Conservation (phyloP, 2,113 vertebrate genomes). For the Muntiacus reevesi region DNA sequence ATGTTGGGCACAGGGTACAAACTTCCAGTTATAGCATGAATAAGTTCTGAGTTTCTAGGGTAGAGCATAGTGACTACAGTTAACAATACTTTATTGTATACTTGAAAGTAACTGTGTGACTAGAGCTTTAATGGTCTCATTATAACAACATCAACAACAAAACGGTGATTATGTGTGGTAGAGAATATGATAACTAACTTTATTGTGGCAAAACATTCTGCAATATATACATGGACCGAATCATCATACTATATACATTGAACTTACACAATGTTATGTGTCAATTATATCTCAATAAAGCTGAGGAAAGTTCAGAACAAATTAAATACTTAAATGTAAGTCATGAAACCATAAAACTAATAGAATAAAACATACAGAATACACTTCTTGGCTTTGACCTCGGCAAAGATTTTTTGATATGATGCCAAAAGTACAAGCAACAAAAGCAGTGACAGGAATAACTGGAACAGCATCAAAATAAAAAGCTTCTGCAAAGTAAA, state of each 20-base stretch:
- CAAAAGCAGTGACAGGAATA: not conserved
- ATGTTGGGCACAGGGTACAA: not conserved
- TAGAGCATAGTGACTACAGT: not conserved
- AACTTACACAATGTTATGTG: not conserved
- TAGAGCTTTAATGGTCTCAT: not conserved
- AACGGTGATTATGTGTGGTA: not conserved
- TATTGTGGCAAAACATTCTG: not conserved
- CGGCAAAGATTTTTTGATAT: not conserved
- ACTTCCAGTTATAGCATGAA: not conserved
- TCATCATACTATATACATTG: not conserved
- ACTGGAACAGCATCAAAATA: not conserved
- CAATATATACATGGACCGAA: not conserved
- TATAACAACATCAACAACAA: not conserved
- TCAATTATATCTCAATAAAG: not conserved
- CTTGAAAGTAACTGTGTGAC: not conserved
- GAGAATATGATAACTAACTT: not conserved
- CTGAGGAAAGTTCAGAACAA: not conserved
- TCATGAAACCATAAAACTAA: not conserved
- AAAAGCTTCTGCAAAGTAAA: not conserved
- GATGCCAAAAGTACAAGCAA: not conserved
- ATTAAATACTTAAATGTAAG: not conserved
- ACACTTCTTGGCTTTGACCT: not conserved
- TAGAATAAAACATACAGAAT: not conserved
- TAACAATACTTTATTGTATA: not conserved
- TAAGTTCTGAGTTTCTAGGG: not conserved